Evolutionary conservation across 2,888 invertebrate species (phyloP), one percentile per base, ranked within the genome.

Genomic region (Heteromurus nitidus): DNA sequence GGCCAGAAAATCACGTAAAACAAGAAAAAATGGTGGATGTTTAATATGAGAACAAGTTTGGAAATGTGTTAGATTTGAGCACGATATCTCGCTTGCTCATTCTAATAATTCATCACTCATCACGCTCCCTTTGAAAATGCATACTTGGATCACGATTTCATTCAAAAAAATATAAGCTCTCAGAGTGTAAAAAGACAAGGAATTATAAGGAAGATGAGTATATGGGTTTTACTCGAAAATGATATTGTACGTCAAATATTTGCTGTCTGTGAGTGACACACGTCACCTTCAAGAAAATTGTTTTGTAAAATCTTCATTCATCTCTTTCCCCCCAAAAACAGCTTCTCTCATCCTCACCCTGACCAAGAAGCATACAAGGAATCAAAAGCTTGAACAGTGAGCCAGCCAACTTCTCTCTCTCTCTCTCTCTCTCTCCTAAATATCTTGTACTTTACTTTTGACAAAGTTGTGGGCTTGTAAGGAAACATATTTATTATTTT

Each of bases 201-300:
- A n/a, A n/a, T n/a, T n/a, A n/a, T n/a, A n/a, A n/a, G n/a, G n/a
- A n/a, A n/a, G n/a, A n/a, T n/a, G n/a, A n/a, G n/a, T n/a, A n/a
- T n/a, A n/a, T n/a, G 9, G 13, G 42, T 42, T 13, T 42, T 42
- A 47, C 11, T 47, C 9, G 65, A 75, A 75, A 81, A 81, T 81
- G 69, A 75, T 81, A 81, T 65, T 62, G 53, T 31, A 69, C 75
- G 70, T 81, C 75, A 74, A 58, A 68, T 65, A 80, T 58, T 74
- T 68, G 67, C 50, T 20, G 22, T 50, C 50, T 31, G 50, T 75
- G 75, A 75, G 75, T 75, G 75, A 67, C 75, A 75, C 75, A 64
- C 67, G 75, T 75, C 75, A 36, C 58, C 75, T 75, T 30, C 44
- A 31, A 75, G 22, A 67, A 44, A 24, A 53, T 67, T 24, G 22